Base-by-base conservation (phyloP, 2,797 vertebrate species). In the Epinephelus awoara region DNA sequence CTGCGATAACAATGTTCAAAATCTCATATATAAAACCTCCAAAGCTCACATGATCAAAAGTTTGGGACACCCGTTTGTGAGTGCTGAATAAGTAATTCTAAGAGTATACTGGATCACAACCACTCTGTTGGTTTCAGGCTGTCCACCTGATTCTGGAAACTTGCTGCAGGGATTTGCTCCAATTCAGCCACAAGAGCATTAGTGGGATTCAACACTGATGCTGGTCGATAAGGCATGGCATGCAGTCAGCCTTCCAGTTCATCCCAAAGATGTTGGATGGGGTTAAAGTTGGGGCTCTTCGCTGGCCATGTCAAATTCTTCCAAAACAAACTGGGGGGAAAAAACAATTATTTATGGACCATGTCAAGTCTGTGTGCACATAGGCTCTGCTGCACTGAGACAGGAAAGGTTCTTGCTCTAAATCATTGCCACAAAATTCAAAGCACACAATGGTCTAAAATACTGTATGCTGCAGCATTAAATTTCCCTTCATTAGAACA, bases 261-360 rank as follows among this genome's bases (percentile, higher is more conserved):
- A 59, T 74, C 46, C 50, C 47, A 19, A 52, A 61, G 52, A 34
- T 67, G 1, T 54, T 40, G 27, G 70, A 67, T 19, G 12, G 7
- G 34, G 6, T 42, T 34, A 29, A 18, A 44, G 6, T 47, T 5
- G 34, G 34, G 15, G 2, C 21, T 40, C 14, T 67, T 44, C 21
- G 58, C 17, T 4, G 46, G n/a, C 50, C 15, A 42, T 65, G 67
- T 14, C 58, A 38, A 50, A 56, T 46, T 61, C 54, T 23, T 67
- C 63, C 34, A 38, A 38, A 55, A 0, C 21, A 64, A 46, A 55
- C 27, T 7, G 34, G 34, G 34, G 8, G 34, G 8, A 34, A 34
- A 34, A 34, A 6, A 6, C 6, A 18, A 40, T 19, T 9, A 59
- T 59, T 29, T 19, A 4, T 17, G 13, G 5, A 34, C 18, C 18